A percentile compares a stretch with the other conserved stretches of the same genome.
These are phyloP conservation scores for Peromyscus polionotus DNA, from an alignment of 2,113 vertebrate genomes.

Conservation along the genomic window DNA sequence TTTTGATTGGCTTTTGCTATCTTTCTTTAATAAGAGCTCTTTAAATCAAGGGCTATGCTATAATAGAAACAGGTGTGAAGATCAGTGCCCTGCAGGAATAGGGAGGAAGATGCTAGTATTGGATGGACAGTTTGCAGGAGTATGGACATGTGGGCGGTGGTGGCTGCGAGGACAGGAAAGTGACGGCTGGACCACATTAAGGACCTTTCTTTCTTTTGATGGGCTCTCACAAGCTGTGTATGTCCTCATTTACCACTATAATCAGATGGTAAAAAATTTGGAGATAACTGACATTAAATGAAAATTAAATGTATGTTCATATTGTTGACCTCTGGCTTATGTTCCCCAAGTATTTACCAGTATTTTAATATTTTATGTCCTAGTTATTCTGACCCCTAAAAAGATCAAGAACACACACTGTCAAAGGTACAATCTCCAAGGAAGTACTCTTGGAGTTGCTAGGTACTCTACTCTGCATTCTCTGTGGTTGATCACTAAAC, in stretches of 20 bases:
- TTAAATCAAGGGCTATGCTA: slow-evolving; percentile 25
- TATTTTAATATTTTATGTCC: slow-evolving; percentile 43
- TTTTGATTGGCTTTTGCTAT: slow-evolving; percentile 49
- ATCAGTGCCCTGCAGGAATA: background rate
- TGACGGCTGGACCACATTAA: background rate
- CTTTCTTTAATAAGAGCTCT: slow-evolving; percentile 38
- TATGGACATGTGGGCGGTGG: background rate
- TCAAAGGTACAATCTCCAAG: slow-evolving; percentile 42
- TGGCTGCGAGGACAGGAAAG: background rate
- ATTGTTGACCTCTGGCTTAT: slow-evolving; percentile 32
- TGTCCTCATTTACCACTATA: slow-evolving; percentile 39
- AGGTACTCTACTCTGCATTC: background rate
- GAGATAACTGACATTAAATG: background rate
- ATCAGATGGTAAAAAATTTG: slow-evolving; percentile 56
- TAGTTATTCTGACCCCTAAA: slow-evolving; percentile 38
- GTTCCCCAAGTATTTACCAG: slow-evolving; percentile 32
- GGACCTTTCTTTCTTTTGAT: background rate
- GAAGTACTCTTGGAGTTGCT: background rate
- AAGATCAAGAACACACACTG: background rate
- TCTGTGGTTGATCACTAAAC: slow-evolving; percentile 21
- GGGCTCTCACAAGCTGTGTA: background rate
- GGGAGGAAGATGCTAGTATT: background rate
- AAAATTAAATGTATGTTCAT: slow-evolving; percentile 45
- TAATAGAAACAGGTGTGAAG: slow-evolving; percentile 19
- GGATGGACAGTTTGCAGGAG: background rate